phyloP scores from a whole-genome alignment of 2,113 vertebrate genomes.

The Myotis brandtii region DNA sequence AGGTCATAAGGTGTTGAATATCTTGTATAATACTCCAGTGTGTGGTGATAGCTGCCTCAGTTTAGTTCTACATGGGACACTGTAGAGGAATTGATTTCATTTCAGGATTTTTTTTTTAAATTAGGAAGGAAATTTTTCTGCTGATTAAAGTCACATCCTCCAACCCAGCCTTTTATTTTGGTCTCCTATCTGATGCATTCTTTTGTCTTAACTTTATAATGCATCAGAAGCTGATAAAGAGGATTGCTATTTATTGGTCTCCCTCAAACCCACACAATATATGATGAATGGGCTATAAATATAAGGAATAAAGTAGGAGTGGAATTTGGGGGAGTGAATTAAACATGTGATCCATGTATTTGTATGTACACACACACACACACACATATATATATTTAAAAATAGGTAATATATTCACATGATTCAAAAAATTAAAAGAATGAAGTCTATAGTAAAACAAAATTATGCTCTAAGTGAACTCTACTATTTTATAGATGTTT shows the following conservation, averaged over 20 bases:
- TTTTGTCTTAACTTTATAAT: conserved; percentile 15
- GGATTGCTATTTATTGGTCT: background rate
- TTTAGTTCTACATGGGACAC: background rate
- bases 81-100: background rate
- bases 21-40: background rate
- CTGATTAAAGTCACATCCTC: background rate
- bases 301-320: conserved; percentile 31
- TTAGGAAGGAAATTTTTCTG: background rate
- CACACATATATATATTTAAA: background rate
- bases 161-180: background rate
- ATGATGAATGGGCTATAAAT: background rate
- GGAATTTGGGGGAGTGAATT: background rate
- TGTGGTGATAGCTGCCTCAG: background rate
- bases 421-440: conserved; percentile 17
- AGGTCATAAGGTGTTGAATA: background rate
- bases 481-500: background rate
- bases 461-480: background rate
- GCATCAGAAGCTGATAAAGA: background rate
- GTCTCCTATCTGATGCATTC: background rate
- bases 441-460: background rate
- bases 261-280: background rate
- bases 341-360: background rate
- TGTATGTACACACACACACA: background rate
- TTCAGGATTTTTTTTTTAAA: background rate
- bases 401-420: background rate